Base-by-base conservation (phyloP, 1,140 invertebrate species). In the Oreohelix idahoensis region DNA sequence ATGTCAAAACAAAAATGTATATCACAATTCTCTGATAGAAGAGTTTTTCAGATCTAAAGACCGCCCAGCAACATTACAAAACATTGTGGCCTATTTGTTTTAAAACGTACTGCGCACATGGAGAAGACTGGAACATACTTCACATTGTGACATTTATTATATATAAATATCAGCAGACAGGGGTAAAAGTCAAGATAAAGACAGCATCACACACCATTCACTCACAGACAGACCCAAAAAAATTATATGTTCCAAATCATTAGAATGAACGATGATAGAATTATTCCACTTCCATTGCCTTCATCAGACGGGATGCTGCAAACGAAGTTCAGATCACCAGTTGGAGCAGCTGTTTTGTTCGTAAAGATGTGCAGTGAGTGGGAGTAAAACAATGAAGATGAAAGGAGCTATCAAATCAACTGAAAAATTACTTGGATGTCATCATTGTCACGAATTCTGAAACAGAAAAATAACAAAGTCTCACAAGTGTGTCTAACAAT, bases 361-460 rank as follows among this genome's bases (percentile, higher is more conserved):
- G 20, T 71, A 63, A 4, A 36, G 63, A 71, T 42, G 69, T 82
- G 80, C 80, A 82, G 80, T 75, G 71, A 82, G 71, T 74, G 69
- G 79, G 5, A 74, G 49, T 36, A 58, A 75, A 75, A 66, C 42
- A 82, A 74, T 73, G 80, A 82, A 58, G 17, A 82, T 74, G 70
- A 63, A 29, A 36, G 73, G n/a, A 82, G 36, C 38, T 53, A 74
- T 42, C 70, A 70, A 35, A 82, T 29, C 70, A 38, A 45, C 26
- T 42, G 94, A 38, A 38, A 36, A 49, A 94, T 95, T 96, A 98
- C 96, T 98, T 98, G 95, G 97, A 98, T 95, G 97, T 98, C 97
- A 98, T 98, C 97, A 98, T 98, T 94, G 97, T 98, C 94, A 98
- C 97, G 94, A 98, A 98, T 95, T 98, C 97, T 97, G 63, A 66